Percentiles rank a stretch among this genome's conserved stretches.
Conservation (phyloP, 1,140 invertebrate species). For the Anthonomus grandis region DNA sequence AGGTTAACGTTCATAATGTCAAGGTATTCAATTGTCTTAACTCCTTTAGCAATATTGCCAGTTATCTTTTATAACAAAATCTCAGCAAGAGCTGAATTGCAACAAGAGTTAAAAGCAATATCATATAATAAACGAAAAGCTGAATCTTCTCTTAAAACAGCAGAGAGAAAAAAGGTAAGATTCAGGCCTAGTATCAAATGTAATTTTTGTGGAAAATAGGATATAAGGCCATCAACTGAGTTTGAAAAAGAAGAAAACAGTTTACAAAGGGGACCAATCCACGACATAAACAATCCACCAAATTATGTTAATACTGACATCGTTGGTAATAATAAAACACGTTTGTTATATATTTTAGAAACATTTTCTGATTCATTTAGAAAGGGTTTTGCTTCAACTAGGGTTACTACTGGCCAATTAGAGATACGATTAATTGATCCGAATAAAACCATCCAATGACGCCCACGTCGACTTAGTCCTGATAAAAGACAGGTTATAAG, state of each 20-base stretch:
- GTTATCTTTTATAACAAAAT: slow-evolving; percentile 7
- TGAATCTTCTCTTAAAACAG: too few relatives aligned
- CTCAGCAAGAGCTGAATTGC: background rate
- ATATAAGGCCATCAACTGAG: background rate
- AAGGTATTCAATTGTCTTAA: background rate
- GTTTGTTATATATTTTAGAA: background rate
- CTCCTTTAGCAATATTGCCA: background rate
- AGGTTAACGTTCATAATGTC: background rate
- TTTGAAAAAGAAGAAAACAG: background rate
- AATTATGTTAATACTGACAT: slow-evolving; percentile 8
- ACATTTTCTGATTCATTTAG: background rate
- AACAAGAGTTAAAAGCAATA: slow-evolving; percentile 2
- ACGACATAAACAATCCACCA: background rate
- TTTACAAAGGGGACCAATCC: background rate
- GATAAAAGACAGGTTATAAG: background rate
- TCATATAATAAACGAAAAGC: background rate
- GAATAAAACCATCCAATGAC: background rate
- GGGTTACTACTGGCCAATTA: background rate
- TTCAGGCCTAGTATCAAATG: background rate
- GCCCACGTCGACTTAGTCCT: background rate
- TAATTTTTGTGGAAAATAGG: background rate
- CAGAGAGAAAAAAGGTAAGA: background rate
- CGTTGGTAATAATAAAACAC: background rate
- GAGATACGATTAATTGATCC: background rate
- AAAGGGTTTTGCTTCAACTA: background rate